A percentile compares a stretch with the other conserved stretches of the same genome.
Evolutionary conservation across 1,140 invertebrate genomes (phyloP).

Genomic region (Adoxophyes honmai): DNA sequence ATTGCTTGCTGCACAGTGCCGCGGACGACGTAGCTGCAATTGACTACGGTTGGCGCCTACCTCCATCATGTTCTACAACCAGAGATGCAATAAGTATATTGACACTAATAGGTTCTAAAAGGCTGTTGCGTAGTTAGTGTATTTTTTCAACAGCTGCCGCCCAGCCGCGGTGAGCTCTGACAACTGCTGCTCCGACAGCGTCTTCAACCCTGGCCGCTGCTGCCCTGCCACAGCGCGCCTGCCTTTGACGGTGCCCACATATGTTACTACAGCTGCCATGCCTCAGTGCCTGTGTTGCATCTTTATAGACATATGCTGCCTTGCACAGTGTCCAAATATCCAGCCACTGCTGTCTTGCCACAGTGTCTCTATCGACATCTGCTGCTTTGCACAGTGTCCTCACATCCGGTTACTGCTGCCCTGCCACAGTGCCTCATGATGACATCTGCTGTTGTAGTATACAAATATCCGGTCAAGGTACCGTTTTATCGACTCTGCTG

Average conservation of each 20-base stretch:
- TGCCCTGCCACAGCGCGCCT: conserved; percentile 12
- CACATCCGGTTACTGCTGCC: not conserved
- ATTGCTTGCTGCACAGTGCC: too few species aligned
- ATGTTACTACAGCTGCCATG: conserved; percentile 1
- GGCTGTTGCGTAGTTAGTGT: too few species aligned
- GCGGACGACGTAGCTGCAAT: too few species aligned
- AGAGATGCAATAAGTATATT: too few species aligned
- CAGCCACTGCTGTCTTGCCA: not conserved
- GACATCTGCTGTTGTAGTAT: not conserved
- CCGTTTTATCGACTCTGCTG: not conserved
- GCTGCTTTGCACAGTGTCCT: conserved; percentile 5
- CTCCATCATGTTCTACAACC: too few species aligned
- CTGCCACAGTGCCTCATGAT: not conserved
- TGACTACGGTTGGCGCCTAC: too few species aligned
- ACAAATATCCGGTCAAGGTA: not conserved
- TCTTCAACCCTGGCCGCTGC: not conserved
- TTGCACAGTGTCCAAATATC: not conserved
- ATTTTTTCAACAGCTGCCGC: not conserved
- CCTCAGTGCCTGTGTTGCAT: not conserved
- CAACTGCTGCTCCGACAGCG: not conserved
- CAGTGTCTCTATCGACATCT: not conserved
- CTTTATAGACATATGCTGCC: not conserved
- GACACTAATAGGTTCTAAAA: too few species aligned
- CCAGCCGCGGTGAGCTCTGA: not conserved
- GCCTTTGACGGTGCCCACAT: too few species aligned